phyloP scores from a whole-genome alignment of 2,888 invertebrate species.

The Heterodera filipjevi region DNA sequence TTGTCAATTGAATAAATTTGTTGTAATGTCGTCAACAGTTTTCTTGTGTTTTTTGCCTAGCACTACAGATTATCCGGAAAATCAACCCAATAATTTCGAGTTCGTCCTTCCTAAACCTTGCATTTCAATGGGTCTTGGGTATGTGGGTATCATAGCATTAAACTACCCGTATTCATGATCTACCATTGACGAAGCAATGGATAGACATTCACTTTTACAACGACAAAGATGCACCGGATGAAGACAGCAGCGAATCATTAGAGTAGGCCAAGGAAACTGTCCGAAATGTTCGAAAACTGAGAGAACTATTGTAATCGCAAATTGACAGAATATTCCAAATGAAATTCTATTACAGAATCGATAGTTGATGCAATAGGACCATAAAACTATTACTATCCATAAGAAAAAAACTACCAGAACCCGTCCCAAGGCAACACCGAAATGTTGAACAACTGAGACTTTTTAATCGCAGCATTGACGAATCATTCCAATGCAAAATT shows the following conservation, averaged over 20 bases:
- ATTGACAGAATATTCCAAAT: too few species aligned
- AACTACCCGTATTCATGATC: not conserved
- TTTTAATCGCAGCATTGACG: not conserved
- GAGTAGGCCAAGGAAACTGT: too few species aligned
- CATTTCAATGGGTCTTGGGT: conserved; percentile 22
- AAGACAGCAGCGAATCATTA: not conserved
- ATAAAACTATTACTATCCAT: too few species aligned
- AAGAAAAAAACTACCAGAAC: too few species aligned
- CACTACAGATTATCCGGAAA: conserved; percentile 5
- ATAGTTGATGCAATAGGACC: too few species aligned
- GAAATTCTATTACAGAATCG: too few species aligned
- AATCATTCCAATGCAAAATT: not conserved
- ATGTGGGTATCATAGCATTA: conserved; percentile 22
- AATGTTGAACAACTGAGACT: conserved; percentile 9
- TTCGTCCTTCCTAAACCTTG: conserved; percentile 16
- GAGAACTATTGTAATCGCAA: too few species aligned
- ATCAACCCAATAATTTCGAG: conserved; percentile 22
- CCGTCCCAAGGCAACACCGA: not conserved
- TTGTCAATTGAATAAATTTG: not conserved
- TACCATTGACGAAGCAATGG: conserved; percentile 16
- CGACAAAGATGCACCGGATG: not conserved
- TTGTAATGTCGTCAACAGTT: not conserved
- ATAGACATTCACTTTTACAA: conserved; percentile 8
- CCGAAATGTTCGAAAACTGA: too few species aligned
- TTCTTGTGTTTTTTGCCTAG: conserved; percentile 18